Conservation (phyloP, 2,113 vertebrate genomes). For the Pachyramphus minor region DNA sequence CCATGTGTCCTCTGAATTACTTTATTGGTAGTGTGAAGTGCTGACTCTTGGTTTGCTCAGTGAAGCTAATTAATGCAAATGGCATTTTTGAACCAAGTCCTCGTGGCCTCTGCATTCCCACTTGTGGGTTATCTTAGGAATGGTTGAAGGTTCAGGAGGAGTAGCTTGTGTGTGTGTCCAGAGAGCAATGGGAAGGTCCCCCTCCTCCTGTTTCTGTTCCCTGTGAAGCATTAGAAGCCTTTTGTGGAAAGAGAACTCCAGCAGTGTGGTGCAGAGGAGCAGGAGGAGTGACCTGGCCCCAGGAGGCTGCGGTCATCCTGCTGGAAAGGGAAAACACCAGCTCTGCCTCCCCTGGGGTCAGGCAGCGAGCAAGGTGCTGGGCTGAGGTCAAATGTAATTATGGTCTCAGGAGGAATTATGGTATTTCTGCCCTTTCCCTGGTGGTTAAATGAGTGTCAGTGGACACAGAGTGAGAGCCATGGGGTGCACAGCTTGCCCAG, state of each 20-base stretch:
- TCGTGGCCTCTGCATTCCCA: background rate
- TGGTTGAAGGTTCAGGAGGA: background rate
- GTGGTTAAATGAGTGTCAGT: background rate
- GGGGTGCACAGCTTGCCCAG: fast-evolving
- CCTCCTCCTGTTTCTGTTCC: background rate
- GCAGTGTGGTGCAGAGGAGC: background rate
- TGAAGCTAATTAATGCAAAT: background rate
- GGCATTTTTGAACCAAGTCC: background rate
- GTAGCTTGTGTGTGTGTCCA: background rate
- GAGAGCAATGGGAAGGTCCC: background rate
- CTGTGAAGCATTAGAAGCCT: background rate
- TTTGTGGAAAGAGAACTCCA: background rate
- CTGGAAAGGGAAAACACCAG: background rate
- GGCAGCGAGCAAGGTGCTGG: background rate
- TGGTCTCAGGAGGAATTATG: background rate
- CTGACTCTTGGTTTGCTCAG: background rate
- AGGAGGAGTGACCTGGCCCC: background rate
- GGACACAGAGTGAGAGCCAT: fast-evolving
- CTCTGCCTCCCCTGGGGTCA: background rate
- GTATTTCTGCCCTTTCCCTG: background rate
- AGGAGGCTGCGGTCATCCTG: background rate
- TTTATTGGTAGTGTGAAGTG: background rate
- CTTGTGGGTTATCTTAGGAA: background rate
- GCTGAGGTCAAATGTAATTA: background rate
- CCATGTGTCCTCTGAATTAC: fast-evolving